phyloP scores from a whole-genome alignment of 2,888 invertebrate species.

The Lochmaea crataegi region DNA sequence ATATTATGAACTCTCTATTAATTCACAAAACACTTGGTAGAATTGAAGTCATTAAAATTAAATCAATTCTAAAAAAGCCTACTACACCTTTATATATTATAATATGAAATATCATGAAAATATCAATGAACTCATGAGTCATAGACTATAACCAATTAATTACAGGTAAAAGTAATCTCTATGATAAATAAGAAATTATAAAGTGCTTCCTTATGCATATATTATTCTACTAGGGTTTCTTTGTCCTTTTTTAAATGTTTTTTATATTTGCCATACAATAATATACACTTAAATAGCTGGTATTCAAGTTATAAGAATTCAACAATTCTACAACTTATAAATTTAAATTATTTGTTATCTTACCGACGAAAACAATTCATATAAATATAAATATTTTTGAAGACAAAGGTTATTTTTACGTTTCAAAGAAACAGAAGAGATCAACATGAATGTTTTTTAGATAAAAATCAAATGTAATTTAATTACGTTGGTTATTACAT shows the following conservation, averaged over 20 bases:
- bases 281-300: no score
- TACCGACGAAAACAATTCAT: not conserved
- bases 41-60: no score
- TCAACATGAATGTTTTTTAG: not conserved
- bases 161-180: not conserved
- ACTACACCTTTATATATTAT: no score
- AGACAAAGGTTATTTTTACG: not conserved
- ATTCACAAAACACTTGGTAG: no score
- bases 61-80: no score
- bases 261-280: not conserved
- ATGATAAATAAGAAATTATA: not conserved
- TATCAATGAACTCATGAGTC: not conserved
- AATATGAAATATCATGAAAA: not conserved
- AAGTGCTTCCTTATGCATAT: not conserved
- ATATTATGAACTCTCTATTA: no score
- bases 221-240: not conserved
- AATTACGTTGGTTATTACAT: not conserved
- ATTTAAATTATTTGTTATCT: not conserved
- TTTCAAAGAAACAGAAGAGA: not conserved
- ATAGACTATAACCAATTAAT: not conserved
- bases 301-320: not conserved
- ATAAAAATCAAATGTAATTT: not conserved
- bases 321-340: not conserved
- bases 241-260: not conserved
- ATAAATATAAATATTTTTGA: not conserved